phyloP scores from a whole-genome alignment of 2,888 invertebrate species.

The Athripsodes cinereus region DNA sequence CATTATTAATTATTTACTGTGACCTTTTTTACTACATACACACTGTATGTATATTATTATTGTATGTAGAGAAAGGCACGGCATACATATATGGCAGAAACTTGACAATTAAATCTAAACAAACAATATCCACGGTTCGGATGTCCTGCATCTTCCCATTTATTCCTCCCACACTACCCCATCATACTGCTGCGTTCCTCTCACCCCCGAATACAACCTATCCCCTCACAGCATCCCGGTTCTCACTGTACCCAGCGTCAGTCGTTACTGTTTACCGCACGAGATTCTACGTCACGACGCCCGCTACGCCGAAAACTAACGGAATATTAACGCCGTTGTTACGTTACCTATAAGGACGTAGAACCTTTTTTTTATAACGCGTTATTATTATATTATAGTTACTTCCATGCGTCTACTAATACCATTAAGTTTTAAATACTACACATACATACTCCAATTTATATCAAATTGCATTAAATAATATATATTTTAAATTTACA shows the following conservation, averaged over 20 bases:
- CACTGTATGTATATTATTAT: too few species aligned
- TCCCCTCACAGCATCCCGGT: slow-evolving; percentile 21
- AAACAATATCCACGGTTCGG: slow-evolving; percentile 22
- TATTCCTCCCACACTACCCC: slow-evolving; percentile 10
- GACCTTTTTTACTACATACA: too few species aligned
- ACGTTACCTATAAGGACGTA: slow-evolving; percentile 5
- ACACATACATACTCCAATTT: too few species aligned
- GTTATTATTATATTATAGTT: neutral
- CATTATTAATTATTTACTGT: too few species aligned
- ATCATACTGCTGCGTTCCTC: slow-evolving; percentile 1
- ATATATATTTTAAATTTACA: neutral
- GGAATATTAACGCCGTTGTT: neutral
- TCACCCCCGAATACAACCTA: slow-evolving; percentile 8
- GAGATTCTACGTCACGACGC: slow-evolving; percentile 18
- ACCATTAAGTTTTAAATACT: too few species aligned
- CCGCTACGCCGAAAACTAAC: slow-evolving; percentile 13
- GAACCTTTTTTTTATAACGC: neutral
- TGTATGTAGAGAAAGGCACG: too few species aligned
- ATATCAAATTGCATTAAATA: neutral
- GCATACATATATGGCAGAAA: neutral
- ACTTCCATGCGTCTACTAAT: too few species aligned
- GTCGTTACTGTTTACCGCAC: slow-evolving; percentile 23
- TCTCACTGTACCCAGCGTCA: slow-evolving; percentile 24
- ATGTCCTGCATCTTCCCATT: slow-evolving; percentile 19
- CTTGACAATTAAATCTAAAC: slow-evolving; percentile 23